Base-by-base conservation (phyloP, 2,797 vertebrate genomes). In the Denticeps clupeoides region DNA sequence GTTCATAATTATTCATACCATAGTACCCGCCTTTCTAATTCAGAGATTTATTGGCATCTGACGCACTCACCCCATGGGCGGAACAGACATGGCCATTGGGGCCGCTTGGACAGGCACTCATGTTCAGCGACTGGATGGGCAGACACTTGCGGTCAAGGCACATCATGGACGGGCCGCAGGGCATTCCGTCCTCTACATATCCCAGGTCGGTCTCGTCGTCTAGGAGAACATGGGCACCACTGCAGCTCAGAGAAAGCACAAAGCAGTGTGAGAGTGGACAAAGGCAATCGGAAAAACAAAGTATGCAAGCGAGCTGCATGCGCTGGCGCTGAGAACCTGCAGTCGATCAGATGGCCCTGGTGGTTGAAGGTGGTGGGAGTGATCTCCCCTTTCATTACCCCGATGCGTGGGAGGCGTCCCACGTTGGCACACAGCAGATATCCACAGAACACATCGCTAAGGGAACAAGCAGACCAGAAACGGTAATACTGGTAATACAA, bases 121-220 rank as follows among this genome's bases (percentile, higher is more conserved):
- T 87, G 70, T 99, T 99, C 61, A 97, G 80, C 54, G 87, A 92
- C 73, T 93, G 89, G 80, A 99, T 95, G 70, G 90, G 87, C 62
- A 96, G 88, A 87, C 95, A 99, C 79, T 91, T 97, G 70, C 70
- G 89, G 80, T 98, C 93, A 87, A 95, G 88, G 83, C 95, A 99
- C 92, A 98, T 97, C 93, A 97, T 97, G 10, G 91, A 90, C 41
- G 95, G 95, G 71, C 95, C 95, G 77, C 95, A 98, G 7, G 91
- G 94, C 44, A 89, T 87, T 65, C 95, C 95, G 65, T 99, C 93
- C 70, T 95, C 91, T 58, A 99, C 91, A 40, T 98, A 98, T 65
- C 95, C 95, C 76, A 97, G 77, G 74, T 98, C 93, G 1, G 93
- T 97, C 28, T 92, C 87, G 45, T 99, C 94, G 55, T 97, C 93